These are phyloP conservation scores for Tyrophagus putrescentiae DNA, from an alignment of 1,140 invertebrate genomes.

Conservation along the genomic window DNA sequence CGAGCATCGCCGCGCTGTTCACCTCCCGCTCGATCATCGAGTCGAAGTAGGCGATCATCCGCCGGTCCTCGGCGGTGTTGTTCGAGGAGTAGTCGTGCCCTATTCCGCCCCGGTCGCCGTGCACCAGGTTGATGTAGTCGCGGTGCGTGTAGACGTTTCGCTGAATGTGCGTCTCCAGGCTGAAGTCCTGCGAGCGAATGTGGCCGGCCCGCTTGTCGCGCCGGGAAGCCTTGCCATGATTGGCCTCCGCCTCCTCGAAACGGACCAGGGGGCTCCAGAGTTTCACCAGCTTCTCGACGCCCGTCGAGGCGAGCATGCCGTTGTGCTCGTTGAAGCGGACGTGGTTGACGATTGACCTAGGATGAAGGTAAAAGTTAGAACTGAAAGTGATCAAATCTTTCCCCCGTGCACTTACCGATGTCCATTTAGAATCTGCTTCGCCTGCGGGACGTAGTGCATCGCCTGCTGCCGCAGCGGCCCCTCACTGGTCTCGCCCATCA, in stretches of 20 bases:
- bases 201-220: slow-evolving; percentile 41
- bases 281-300: slow-evolving; percentile 90
- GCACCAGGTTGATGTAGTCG: slow-evolving; percentile 65
- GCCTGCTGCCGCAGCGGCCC: slow-evolving; percentile 15
- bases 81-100: slow-evolving; percentile 50
- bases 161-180: slow-evolving; percentile 43
- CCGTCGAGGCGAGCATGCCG: slow-evolving; percentile 74
- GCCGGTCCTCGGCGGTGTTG: slow-evolving; percentile 69
- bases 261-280: slow-evolving; percentile 51
- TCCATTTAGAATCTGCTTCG: slow-evolving; percentile 66
- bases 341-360: slow-evolving; percentile 77
- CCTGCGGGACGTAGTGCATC: slow-evolving; percentile 42
- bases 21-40: slow-evolving; percentile 76
- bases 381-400: not conserved
- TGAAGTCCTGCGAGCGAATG: slow-evolving; percentile 32
- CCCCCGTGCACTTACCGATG: slow-evolving; percentile 45
- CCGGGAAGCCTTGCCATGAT: not conserved
- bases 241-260: not conserved
- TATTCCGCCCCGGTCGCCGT: slow-evolving; percentile 50
- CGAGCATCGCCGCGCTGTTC: slow-evolving; percentile 42
- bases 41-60: slow-evolving; percentile 94
- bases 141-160: slow-evolving; percentile 63
- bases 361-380: slow-evolving; percentile 1
- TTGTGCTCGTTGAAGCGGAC: slow-evolving; percentile 72
- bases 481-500: slow-evolving; percentile 18